These are phyloP conservation scores for Thecocarcelia acutangulata DNA, from an alignment of 2,888 invertebrate genomes.

Conservation along the genomic window DNA sequence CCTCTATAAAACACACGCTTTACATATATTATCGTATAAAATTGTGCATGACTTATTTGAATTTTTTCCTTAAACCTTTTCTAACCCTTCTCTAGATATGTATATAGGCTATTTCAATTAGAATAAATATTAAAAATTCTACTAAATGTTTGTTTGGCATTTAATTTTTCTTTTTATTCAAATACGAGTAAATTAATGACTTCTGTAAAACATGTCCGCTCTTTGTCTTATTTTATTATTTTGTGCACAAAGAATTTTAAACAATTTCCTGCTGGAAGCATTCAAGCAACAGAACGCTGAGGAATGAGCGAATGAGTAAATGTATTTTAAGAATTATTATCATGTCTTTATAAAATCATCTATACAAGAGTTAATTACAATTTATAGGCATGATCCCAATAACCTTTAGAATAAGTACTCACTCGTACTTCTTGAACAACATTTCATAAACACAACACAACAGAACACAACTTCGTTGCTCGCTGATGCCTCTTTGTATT, in stretches of 20 bases:
- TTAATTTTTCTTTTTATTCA: too few relatives aligned
- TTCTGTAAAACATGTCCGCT: not conserved
- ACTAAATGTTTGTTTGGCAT: too few relatives aligned
- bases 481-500: conserved; percentile 9
- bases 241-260: conserved; percentile 35
- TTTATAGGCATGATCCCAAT: conserved; percentile 58
- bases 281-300: not conserved
- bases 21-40: too few relatives aligned
- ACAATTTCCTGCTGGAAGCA: conserved; percentile 27
- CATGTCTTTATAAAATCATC: conserved; percentile 35
- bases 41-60: too few relatives aligned
- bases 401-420: conserved; percentile 54
- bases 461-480: conserved; percentile 1
- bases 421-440: not conserved
- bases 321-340: conserved; percentile 35
- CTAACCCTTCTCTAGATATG: not conserved
- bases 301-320: conserved; percentile 7
- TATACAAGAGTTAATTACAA: conserved; percentile 48
- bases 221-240: conserved; percentile 9
- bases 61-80: not conserved
- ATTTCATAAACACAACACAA: not conserved
- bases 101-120: conserved; percentile 12
- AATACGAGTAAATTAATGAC: conserved; percentile 1
- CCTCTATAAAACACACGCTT: too few relatives aligned
- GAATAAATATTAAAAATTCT: not conserved